Percentiles rank a stretch among this genome's conserved stretches.
These are phyloP conservation scores for Micoletzkya japonica DNA, from an alignment of 2,888 invertebrate species.

Conservation along the genomic window DNA sequence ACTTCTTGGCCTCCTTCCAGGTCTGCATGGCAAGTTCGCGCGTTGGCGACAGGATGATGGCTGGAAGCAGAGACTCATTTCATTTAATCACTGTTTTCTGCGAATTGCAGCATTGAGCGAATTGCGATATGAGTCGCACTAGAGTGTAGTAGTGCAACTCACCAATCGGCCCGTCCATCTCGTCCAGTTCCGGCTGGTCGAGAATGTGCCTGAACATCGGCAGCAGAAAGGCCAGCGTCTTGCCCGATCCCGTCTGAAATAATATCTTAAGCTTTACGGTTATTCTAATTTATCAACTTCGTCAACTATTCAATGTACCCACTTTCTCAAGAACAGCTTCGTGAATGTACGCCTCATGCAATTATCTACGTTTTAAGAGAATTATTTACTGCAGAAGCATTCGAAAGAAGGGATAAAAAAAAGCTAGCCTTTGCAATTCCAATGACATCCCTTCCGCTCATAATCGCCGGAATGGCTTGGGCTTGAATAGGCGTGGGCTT, in stretches of 20 bases:
- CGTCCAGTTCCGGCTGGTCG: conserved; percentile 89
- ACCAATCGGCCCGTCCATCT: conserved; percentile 91
- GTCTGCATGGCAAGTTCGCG: conserved; percentile 98
- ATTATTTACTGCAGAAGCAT: no score
- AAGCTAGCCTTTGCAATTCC: conserved; percentile 84
- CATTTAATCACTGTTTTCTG: neutral
- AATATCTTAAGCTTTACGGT: no score
- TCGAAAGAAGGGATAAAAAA: no score
- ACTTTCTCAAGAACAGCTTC: no score
- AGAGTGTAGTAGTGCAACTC: conserved; percentile 39
- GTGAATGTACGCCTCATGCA: no score
- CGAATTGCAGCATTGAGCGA: neutral
- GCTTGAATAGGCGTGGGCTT: conserved; percentile 98
- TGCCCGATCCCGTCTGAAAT: conserved; percentile 84
- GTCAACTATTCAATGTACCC: no score
- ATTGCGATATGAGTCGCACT: neutral
- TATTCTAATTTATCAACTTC: no score
- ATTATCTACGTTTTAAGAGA: no score
- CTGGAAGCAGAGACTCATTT: conserved; percentile 64
- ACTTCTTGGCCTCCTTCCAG: conserved; percentile 90
- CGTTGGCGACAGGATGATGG: conserved; percentile 96
- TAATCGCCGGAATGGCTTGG: conserved; percentile 86
- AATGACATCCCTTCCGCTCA: conserved; percentile 92
- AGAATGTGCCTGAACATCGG: conserved; percentile 96
- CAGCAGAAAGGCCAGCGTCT: conserved; percentile 93